Conservation (phyloP, 2,797 vertebrate genomes). For the Pyrocephalus nanus region DNA sequence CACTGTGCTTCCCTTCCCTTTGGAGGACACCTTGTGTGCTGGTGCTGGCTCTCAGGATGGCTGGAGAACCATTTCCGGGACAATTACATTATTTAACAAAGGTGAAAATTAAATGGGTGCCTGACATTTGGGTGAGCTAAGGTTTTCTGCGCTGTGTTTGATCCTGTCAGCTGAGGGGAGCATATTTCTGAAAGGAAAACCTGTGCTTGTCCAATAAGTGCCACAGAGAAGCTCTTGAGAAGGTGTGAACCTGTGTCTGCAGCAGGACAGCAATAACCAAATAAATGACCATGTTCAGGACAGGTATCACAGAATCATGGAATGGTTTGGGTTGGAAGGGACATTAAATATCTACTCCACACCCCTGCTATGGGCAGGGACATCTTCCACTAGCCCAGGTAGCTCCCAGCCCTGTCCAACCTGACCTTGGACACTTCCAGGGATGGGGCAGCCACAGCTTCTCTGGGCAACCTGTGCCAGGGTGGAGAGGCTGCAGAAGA, state of each 20-base stretch:
- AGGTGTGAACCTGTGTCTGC: neutral
- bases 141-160: neutral
- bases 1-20: conserved; percentile 30
- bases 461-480: neutral
- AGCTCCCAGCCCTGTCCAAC: neutral
- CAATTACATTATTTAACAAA: conserved; percentile 49
- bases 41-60: neutral
- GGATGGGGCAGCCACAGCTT: neutral
- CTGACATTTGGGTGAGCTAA: neutral
- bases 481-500: neutral
- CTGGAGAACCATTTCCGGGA: neutral
- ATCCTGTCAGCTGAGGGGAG: neutral
- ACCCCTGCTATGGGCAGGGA: neutral
- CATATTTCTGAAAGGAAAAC: neutral
- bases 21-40: conserved; percentile 3
- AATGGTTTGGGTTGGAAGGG: neutral
- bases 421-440: neutral
- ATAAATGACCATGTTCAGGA: neutral
- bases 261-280: neutral
- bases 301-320: neutral
- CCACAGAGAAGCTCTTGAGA: neutral
- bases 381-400: neutral
- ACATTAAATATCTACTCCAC: neutral
- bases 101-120: neutral
- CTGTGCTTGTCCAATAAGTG: neutral